Percentiles rank a stretch among this genome's conserved stretches.
Evolutionary conservation across 1,140 invertebrate genomes (phyloP).

Genomic region (Aphidius gifuensis): DNA sequence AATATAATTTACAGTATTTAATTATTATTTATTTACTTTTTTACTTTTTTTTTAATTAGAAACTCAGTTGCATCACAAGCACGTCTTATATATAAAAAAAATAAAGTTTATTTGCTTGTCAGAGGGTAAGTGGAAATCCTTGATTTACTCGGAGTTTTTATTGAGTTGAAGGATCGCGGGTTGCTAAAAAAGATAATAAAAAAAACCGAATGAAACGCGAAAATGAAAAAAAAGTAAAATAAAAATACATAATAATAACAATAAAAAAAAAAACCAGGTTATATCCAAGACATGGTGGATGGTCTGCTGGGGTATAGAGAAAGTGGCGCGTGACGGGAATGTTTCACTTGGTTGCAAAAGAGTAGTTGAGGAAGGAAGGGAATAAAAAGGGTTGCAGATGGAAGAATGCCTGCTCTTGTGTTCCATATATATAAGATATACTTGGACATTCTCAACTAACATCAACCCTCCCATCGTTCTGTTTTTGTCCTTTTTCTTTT

Average conservation of each 20-base stretch:
- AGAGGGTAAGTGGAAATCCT: conserved; percentile 25
- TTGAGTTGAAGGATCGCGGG: background rate
- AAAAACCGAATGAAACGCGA: conserved; percentile 20
- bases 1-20: no score
- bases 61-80: no score
- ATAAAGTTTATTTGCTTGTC: background rate
- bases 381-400: background rate
- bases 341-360: conserved; percentile 12
- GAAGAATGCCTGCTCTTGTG: conserved; percentile 6
- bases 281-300: conserved; percentile 10
- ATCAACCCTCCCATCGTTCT: background rate
- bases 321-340: conserved; percentile 39
- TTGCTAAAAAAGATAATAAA: conserved; percentile 19
- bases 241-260: background rate
- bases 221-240: background rate
- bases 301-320: conserved; percentile 15
- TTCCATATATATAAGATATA: no score
- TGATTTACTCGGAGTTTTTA: conserved; percentile 33
- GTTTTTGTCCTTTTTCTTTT: conserved; percentile 2
- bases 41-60: no score
- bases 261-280: conserved; percentile 9
- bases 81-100: no score
- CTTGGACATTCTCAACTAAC: no score
- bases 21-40: no score
- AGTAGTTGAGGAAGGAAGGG: background rate